Base-by-base conservation (phyloP, 2,113 vertebrate species). In the Leiothrix lutea region DNA sequence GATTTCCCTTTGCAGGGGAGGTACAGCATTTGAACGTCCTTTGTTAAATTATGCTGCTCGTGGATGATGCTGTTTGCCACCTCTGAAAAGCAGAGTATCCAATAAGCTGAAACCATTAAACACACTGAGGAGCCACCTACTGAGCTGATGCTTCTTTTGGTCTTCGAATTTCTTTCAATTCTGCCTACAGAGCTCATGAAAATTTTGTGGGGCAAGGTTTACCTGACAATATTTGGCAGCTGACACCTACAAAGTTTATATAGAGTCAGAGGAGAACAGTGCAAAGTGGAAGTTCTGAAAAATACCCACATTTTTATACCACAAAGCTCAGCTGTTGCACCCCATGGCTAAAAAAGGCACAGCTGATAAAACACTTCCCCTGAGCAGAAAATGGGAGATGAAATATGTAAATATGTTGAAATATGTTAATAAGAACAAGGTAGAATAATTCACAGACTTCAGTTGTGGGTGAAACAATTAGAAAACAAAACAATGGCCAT, bases 401-500 rank as follows among this genome's bases (percentile, higher is more conserved):
- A 83, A 78, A 45, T 12, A n/a, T 3, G 4, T 18, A 64, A 53
- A 28, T 12, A 26, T 8, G 17, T 26, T 38, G 38, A 83, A 78
- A 40, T 12, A n/a, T 3, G 3, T 18, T 67, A 53, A 25, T 13
- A 26, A 44, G 31, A 86, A 51, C 0, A 1, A 45, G 12, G 8
- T 24, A 69, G 26, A 72, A 44, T 58, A 51, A 61, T 5, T 40
- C 1, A 2, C 29, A 58, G 25, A 14, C 12, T 29, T 4, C 8
- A 23, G 11, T 2, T 5, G 5, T 47, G 23, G 14, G 22, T 31
- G n/a, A 75, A 71, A 71, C 17, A 58, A 28, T 36, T 14, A 29
- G 42, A 51, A 53, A 72, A 81, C 1, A 4, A 70, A 69, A 23
- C 2, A 3, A 40, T 8, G 14, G 5, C 21, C 0, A 2, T 36